Conservation (phyloP, 2,888 invertebrate genomes). For the Pilophorus perplexus region DNA sequence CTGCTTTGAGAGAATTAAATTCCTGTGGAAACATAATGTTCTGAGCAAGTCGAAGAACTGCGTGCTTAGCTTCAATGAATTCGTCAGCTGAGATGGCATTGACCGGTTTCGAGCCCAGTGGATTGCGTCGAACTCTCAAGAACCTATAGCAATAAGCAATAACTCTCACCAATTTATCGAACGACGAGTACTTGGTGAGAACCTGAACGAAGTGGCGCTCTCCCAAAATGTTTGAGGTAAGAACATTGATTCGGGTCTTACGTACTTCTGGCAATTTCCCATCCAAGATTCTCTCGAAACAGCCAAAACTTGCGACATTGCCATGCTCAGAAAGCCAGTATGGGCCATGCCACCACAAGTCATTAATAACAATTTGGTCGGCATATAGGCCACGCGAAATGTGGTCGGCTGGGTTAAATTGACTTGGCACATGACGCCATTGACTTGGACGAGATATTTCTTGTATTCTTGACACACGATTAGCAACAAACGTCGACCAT, state of each 20-base stretch:
- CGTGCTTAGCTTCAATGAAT: background rate
- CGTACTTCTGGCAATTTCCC: constrained; percentile 7
- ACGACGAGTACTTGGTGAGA: constrained; percentile 3
- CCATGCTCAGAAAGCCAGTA: constrained; percentile 2
- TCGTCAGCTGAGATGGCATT: constrained; percentile 10
- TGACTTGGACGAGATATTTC: background rate
- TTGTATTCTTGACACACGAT: constrained; percentile 10
- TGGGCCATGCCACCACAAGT: constrained; percentile 13
- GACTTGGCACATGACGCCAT: constrained; percentile 2
- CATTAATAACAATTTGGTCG: constrained; percentile 3
- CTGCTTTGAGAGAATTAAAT: background rate
- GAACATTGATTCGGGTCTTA: background rate
- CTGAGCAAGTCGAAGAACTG: background rate
- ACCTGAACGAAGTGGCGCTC: background rate
- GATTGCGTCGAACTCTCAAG: background rate
- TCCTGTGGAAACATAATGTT: constrained; percentile 17
- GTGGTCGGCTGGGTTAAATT: constrained; percentile 21
- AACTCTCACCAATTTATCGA: constrained; percentile 17
- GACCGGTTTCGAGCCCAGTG: background rate
- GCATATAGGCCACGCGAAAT: constrained; percentile 21
- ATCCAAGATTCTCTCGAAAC: background rate
- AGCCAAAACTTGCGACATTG: background rate
- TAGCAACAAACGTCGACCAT: constrained; percentile 23
- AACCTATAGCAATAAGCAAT: constrained; percentile 9
- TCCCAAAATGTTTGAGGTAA: background rate